Conservation (phyloP, 2,797 vertebrate genomes). For the Malurus leucopterus region DNA sequence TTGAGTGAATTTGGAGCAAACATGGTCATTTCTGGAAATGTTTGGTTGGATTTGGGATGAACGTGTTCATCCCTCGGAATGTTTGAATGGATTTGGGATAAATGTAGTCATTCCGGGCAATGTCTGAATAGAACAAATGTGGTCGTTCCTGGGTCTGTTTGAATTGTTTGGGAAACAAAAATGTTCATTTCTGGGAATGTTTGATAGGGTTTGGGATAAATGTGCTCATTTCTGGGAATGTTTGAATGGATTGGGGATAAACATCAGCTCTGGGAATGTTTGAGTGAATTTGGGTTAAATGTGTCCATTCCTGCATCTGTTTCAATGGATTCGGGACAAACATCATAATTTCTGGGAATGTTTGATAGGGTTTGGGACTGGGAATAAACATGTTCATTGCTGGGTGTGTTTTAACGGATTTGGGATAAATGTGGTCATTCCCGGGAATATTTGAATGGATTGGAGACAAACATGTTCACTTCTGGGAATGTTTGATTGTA, state of each 20-base stretch:
- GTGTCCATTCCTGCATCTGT: background rate
- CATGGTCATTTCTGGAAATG: fast-evolving
- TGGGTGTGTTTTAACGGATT: background rate
- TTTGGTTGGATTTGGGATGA: background rate
- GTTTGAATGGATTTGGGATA: background rate
- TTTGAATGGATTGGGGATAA: background rate
- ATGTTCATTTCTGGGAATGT: background rate
- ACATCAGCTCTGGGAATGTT: background rate
- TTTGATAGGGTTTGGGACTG: no score
- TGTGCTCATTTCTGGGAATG: background rate
- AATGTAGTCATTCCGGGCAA: background rate
- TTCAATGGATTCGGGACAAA: no score
- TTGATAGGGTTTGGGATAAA: background rate
- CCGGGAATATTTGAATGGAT: background rate
- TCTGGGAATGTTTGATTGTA: fast-evolving
- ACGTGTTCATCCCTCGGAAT: background rate
- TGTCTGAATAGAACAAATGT: fast-evolving
- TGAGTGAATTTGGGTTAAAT: fast-evolving
- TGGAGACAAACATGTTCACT: no score
- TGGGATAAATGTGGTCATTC: fast-evolving
- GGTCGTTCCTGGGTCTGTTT: background rate
- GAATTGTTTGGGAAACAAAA: background rate
- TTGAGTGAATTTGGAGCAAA: fast-evolving
- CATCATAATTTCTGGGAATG: no score
- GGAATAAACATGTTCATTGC: no score